Conservation (phyloP, 2,888 invertebrate genomes). For the Drosophila demipolita region DNA sequence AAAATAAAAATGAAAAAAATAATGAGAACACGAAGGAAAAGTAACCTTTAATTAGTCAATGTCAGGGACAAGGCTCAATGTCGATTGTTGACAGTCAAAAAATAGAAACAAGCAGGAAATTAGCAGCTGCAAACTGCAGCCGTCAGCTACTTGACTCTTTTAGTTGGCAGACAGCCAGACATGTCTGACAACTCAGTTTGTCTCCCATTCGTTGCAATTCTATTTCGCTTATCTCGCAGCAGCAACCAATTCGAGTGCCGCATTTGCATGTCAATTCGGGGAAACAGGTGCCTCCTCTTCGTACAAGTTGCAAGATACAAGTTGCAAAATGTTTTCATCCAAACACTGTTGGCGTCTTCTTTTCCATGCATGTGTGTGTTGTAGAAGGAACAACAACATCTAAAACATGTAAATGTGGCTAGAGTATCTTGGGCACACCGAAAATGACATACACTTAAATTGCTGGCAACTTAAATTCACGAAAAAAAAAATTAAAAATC, state of each 20-base stretch:
- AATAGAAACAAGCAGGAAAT: not conserved
- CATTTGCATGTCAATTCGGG: slow-evolving; percentile 43
- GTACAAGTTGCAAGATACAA: slow-evolving; percentile 1
- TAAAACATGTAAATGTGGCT: not conserved
- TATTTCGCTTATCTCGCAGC: not conserved
- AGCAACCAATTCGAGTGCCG: slow-evolving; percentile 19
- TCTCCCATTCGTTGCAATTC: not conserved
- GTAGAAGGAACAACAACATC: no score
- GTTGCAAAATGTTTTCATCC: not conserved
- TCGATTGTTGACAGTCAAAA: slow-evolving; percentile 36
- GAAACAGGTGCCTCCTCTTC: slow-evolving; percentile 33
- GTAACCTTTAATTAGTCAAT: slow-evolving; percentile 58
- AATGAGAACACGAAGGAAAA: not conserved
- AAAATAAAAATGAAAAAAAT: slow-evolving; percentile 7
- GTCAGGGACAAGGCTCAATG: slow-evolving; percentile 40
- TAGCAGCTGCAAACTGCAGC: slow-evolving; percentile 1
- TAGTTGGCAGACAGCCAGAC: slow-evolving; percentile 49
- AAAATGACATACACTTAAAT: not conserved
- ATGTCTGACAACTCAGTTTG: slow-evolving; percentile 39
- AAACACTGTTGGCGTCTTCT: not conserved
- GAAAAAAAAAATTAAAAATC: no score
- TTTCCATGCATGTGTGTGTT: not conserved
- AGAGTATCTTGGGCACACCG: not conserved
- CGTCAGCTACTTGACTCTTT: not conserved
- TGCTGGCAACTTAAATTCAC: not conserved